Evolutionary conservation across 2,888 invertebrate species (phyloP), one percentile per base, ranked within the genome.

Genomic region (Andrena praecox): DNA sequence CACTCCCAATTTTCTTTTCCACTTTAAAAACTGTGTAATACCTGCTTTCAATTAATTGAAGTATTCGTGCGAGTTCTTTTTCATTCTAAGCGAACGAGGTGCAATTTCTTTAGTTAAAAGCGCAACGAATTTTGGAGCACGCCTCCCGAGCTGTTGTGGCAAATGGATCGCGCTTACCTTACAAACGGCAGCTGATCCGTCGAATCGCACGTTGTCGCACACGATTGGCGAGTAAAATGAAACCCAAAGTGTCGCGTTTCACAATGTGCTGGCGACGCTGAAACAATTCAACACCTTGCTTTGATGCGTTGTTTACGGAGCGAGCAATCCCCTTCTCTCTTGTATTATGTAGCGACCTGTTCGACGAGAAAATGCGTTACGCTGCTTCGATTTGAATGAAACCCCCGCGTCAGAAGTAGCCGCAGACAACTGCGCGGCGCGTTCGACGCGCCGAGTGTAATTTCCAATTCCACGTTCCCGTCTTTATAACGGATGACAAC

Each of bases 241-340:
- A 70, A 78, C 50, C 64, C 82, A 70, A 74, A 70, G 78, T 79
- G 73, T 85, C 52, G 50, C 64, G 73, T 85, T 85, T 82, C 85
- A 76, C 71, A 48, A 71, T 48, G 69, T 71, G 31, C 77, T 77
- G 63, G 52, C 64, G 42, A 66, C 66, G 70, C 16, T 68, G 76
- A 16, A 71, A 74, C 73, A 31, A 77, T 62, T 52, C 75, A 29
- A 67, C 73, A 73, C 68, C 67, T 82, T 77, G 68, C 83, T 77
- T 75, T 80, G 80, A 77, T 68, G 66, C 66, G 74, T 85, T 83
- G 77, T 85, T 85, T 85, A 80, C 82, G 73, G 60, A 72, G 7
- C 52, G 31, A 29, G 35, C 63, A 29, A 59, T 48, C 66, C 56
- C 50, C 66, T 77, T 85, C 68, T 60, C 64, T 74, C 56, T 60